phyloP scores from a whole-genome alignment of 2,113 vertebrate species.

The Pyxicephalus adspersus region DNA sequence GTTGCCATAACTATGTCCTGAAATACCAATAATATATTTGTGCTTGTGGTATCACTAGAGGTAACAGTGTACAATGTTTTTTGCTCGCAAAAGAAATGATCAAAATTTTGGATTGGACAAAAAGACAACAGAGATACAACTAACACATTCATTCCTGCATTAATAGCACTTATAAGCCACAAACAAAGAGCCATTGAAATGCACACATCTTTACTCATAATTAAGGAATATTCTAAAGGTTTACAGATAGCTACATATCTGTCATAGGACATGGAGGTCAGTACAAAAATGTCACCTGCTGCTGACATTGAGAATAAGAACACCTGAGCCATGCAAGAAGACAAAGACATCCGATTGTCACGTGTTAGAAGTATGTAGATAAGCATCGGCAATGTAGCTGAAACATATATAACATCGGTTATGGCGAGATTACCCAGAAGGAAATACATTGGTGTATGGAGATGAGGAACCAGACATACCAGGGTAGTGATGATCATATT shows the following conservation, averaged over 20 bases:
- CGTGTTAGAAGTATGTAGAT: not conserved
- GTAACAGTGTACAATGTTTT: not conserved
- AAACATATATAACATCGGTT: not conserved
- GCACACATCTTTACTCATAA: not conserved
- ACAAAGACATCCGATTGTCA: not conserved
- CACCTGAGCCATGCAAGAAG: not conserved
- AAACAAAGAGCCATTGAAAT: not conserved
- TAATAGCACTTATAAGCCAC: not conserved
- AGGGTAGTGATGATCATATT: not conserved
- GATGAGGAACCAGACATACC: not conserved
- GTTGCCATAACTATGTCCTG: conserved; percentile 51
- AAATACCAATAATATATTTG: conserved; percentile 27
- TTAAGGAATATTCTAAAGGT: not conserved
- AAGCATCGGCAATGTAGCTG: not conserved
- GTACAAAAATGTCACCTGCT: not conserved
- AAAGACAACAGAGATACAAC: not conserved
- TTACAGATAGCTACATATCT: conserved; percentile 24
- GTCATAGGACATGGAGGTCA: conserved; percentile 34
- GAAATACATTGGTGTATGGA: conserved; percentile 20
- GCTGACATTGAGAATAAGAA: not conserved
- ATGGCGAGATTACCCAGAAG: not conserved
- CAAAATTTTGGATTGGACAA: not conserved
- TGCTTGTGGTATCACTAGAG: not conserved
- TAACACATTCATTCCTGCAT: not conserved
- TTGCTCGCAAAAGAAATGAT: conserved; percentile 29